A percentile compares a stretch with the other conserved stretches of the same genome.
These are phyloP conservation scores for Dromas ardeola DNA, from an alignment of 2,113 vertebrate genomes.

Conservation along the genomic window DNA sequence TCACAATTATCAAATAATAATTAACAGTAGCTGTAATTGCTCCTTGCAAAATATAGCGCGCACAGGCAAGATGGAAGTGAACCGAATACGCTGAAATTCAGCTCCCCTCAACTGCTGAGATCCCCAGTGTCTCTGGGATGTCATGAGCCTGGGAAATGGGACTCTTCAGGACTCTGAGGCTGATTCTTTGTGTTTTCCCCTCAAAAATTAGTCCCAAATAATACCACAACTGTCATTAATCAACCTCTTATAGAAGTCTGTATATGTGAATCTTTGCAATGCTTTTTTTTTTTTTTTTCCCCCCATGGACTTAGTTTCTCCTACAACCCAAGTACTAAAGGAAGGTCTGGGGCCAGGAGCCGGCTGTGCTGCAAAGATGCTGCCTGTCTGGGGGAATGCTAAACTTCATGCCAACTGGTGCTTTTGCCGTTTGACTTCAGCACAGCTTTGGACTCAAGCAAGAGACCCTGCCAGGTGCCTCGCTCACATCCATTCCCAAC, in stretches of 20 bases:
- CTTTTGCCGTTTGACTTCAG: neutral
- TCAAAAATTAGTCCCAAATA: neutral
- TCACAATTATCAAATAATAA: neutral
- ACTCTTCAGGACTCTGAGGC: neutral
- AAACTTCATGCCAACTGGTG: neutral
- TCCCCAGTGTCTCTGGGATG: neutral
- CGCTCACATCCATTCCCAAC: neutral
- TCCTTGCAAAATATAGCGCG: neutral
- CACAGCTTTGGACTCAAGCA: neutral
- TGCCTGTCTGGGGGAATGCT: neutral
- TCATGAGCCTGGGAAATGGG: neutral
- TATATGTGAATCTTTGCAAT: neutral
- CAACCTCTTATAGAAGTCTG: neutral
- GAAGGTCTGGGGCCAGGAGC: neutral
- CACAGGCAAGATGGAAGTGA: neutral
- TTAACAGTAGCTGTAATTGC: neutral
- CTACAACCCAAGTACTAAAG: neutral
- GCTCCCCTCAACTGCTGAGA: neutral
- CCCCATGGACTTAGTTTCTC: neutral
- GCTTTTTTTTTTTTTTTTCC: neutral
- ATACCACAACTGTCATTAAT: neutral
- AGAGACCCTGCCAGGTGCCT: neutral
- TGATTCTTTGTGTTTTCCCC: neutral
- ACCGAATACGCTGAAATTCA: accelerated
- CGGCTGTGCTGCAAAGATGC: neutral